Evolutionary conservation across 1,140 invertebrate genomes (phyloP).

Genomic region (Sycophila sp.): DNA sequence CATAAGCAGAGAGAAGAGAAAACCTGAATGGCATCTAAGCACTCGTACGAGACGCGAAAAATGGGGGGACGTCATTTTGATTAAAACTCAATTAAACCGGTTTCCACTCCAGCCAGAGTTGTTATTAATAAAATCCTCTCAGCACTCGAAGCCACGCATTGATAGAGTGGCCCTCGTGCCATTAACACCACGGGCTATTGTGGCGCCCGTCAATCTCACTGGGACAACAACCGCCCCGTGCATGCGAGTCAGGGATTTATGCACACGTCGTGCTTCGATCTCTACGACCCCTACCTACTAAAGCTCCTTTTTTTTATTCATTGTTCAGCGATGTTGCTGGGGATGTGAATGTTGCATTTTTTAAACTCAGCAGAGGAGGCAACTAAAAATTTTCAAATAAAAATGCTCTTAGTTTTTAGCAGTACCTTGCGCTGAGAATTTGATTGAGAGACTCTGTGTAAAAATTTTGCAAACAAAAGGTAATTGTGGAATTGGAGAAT

Average conservation of each 20-base stretch:
- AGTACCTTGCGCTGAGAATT: no score
- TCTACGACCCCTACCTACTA: neutral
- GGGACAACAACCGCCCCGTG: neutral
- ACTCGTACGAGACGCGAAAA: neutral
- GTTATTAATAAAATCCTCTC: conserved; percentile 20
- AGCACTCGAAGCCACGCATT: neutral
- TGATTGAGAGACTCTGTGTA: no score
- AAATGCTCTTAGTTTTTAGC: no score
- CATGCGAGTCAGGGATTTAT: neutral
- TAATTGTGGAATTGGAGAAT: no score
- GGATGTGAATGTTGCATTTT: no score
- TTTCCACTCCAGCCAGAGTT: neutral
- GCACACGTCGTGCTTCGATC: neutral
- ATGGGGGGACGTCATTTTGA: neutral
- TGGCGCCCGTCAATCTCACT: conserved; percentile 18
- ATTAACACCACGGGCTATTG: conserved; percentile 14
- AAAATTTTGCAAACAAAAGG: no score
- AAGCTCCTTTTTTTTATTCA: neutral
- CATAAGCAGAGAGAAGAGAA: no score
- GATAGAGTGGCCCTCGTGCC: conserved; percentile 22
- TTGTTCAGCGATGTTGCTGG: no score
- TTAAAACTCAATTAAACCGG: conserved; percentile 21
- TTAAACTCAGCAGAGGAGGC: no score
- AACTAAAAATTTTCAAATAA: no score
- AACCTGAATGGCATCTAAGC: neutral